Conservation (phyloP, 37 sponge, comb jelly and placozoan species). For the Hexactinellida sp. region DNA sequence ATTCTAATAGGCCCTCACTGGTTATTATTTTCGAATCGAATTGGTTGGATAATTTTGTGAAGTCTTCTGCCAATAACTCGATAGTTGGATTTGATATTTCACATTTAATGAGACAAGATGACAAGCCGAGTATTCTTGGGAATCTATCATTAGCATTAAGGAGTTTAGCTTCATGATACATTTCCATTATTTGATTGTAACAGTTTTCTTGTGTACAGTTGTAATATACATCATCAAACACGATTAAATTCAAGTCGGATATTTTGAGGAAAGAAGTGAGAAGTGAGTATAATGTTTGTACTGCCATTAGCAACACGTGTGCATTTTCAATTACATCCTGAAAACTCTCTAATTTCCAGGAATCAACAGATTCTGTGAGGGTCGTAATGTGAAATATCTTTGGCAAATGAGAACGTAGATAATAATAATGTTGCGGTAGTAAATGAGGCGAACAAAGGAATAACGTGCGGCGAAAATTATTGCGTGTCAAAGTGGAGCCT, state of each 20-base stretch:
- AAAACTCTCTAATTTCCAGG: not conserved
- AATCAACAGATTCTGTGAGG: not conserved
- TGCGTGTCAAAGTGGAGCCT: not conserved
- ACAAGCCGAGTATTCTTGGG: not conserved
- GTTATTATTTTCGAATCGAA: not conserved
- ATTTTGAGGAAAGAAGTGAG: not conserved
- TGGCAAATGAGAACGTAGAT: not conserved
- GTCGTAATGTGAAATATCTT: not conserved
- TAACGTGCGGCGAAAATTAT: not conserved
- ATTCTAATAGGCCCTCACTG: not conserved
- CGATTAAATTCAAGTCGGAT: not conserved
- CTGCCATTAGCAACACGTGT: not conserved
- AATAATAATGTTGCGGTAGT: not conserved
- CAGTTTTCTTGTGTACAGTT: not conserved
- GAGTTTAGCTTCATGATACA: not conserved
- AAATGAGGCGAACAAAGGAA: not conserved
- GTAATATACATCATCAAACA: constrained; percentile 1
- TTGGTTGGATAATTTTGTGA: not conserved
- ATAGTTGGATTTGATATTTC: not conserved
- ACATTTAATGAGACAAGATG: not conserved
- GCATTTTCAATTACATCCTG: not conserved
- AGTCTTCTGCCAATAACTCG: not conserved
- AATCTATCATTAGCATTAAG: not conserved
- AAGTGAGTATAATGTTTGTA: not conserved
- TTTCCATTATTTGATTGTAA: not conserved